Percentiles rank a stretch among this genome's conserved stretches.
phyloP scores from a whole-genome alignment of 2,888 invertebrate species.

The Perizoma flavofasciatum region DNA sequence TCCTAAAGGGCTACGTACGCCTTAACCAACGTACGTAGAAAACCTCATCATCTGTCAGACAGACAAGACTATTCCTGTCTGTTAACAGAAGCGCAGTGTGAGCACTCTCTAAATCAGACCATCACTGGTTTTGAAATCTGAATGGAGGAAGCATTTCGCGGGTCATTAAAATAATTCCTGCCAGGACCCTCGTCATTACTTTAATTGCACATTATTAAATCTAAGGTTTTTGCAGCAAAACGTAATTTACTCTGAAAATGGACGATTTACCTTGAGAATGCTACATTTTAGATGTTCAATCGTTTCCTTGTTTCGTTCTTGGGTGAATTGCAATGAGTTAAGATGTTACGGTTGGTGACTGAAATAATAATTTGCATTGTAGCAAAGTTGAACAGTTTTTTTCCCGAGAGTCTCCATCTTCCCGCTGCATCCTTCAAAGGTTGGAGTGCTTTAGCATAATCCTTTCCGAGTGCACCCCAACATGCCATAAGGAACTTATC shows the following conservation, averaged over 20 bases:
- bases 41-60: too few relatives aligned
- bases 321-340: constrained; percentile 5
- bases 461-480: too few relatives aligned
- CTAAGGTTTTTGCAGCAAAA: constrained; percentile 40
- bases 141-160: constrained; percentile 29
- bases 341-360: neutral
- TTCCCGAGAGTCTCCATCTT: too few relatives aligned
- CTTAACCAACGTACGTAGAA: too few relatives aligned
- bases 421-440: too few relatives aligned
- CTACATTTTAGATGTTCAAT: constrained; percentile 5
- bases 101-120: constrained; percentile 1
- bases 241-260: constrained; percentile 29
- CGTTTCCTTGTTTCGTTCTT: constrained; percentile 14
- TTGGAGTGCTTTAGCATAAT: too few relatives aligned
- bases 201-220: constrained; percentile 48
- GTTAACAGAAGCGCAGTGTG: too few relatives aligned
- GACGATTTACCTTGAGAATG: constrained; percentile 26
- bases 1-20: too few relatives aligned
- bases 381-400: neutral
- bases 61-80: too few relatives aligned
- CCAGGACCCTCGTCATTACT: constrained; percentile 37
- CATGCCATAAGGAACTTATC: too few relatives aligned
- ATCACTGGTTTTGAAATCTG: constrained; percentile 6
- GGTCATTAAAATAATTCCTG: constrained; percentile 40
- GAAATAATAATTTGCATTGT: neutral